Base-by-base conservation (phyloP, 1,140 invertebrate genomes). In the Hesperophylax magnus region DNA sequence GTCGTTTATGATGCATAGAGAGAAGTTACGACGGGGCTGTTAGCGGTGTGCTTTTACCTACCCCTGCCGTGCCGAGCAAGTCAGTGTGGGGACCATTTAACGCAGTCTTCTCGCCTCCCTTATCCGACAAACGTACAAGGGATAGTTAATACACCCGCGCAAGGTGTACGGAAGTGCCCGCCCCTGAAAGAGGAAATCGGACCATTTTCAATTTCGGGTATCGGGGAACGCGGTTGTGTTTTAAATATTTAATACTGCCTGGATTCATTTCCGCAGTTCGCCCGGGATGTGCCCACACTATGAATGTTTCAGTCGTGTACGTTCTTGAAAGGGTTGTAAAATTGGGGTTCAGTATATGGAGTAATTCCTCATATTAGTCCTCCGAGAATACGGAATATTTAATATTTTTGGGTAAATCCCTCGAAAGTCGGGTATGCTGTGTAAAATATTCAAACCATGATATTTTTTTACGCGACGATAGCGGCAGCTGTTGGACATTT, bases 211-310 rank as follows among this genome's bases (percentile, higher is more conserved):
- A 58, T 58, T 75, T 58, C 52, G 31, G 53, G 52, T 58, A 58
- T 75, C 52, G 71, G 53, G 27, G 71, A 56, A 75, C 47, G 60
- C 76, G 76, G 76, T 78, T 78, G 20, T 78, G 76, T 78, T 78
- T 78, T 78, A 63, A 78, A 78, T 78, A 78, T 78, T 78, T 27
- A 60, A 78, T 78, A 78, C 61, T n/a, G 24, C 22, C 39, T 22
- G 76, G 76, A 78, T 75, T 75, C 71, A 75, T 75, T 75, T 75
- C 71, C 71, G 22, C 27, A 34, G 67, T 53, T 39, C 67, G 67
- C 39, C 67, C 67, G 67, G 67, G 20, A 53, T 47, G n/a, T 47
- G 67, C 67, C 34, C 67, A 71, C 9, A 71, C n/a, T 47, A 39
- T 71, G 67, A 71, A 71, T 71, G 22, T 71, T 71, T 71, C 67